These are phyloP conservation scores for Protosalanx chinensis DNA, from an alignment of 2,797 vertebrate genomes.

Conservation along the genomic window DNA sequence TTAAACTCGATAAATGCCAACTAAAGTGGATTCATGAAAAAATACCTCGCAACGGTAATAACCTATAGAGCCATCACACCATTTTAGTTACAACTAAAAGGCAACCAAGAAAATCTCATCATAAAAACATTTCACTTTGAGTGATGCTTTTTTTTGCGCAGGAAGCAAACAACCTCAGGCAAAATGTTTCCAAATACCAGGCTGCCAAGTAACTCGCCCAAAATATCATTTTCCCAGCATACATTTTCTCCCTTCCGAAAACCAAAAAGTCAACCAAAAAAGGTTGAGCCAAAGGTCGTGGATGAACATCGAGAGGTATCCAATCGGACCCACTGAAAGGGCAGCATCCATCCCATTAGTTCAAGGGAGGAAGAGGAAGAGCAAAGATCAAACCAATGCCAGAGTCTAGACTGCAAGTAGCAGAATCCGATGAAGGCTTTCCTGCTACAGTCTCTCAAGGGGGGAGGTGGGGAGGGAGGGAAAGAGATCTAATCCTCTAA, in stretches of 20 bases:
- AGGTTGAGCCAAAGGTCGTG: no score
- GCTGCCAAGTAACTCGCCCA: not conserved
- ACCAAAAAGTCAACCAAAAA: not conserved
- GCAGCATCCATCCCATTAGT: not conserved
- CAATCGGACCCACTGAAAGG: not conserved
- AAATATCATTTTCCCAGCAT: not conserved
- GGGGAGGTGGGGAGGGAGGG: not conserved
- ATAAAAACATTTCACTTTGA: not conserved
- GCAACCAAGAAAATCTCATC: not conserved
- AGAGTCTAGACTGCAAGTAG: no score
- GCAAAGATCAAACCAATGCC: no score
- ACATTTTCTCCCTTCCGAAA: not conserved
- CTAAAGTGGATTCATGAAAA: no score
- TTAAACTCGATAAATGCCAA: no score
- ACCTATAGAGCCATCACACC: no score
- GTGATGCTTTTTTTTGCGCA: not conserved
- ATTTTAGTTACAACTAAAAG: no score
- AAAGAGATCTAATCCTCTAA: not conserved
- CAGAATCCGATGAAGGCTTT: no score
- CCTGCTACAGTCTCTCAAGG: not conserved
- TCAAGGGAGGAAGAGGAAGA: not conserved
- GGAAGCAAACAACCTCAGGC: not conserved
- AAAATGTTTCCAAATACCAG: conserved; percentile 2
- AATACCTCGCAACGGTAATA: no score
- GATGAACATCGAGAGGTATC: no score